Evolutionary conservation across 1,140 invertebrate species (phyloP).

Genomic region (Cydia splendana): DNA sequence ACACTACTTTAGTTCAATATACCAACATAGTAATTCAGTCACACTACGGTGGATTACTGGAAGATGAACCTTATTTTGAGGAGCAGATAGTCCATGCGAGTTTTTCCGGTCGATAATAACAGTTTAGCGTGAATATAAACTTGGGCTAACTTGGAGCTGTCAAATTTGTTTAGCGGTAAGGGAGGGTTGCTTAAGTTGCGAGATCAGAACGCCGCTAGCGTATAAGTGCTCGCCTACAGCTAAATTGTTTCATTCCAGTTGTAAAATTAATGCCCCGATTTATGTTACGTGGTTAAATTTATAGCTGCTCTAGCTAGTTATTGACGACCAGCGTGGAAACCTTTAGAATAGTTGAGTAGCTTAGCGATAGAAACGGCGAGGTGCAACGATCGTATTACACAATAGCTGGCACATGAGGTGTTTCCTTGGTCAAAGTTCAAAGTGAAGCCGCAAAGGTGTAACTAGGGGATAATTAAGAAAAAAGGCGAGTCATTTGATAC

Average conservation of each 20-base stretch:
- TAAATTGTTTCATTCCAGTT: constrained; percentile 76
- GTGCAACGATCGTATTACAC: constrained; percentile 65
- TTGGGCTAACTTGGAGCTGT: constrained; percentile 75
- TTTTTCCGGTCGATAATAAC: constrained; percentile 42
- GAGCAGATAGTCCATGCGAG: constrained; percentile 36
- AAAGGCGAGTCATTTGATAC: constrained; percentile 47
- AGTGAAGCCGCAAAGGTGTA: constrained; percentile 66
- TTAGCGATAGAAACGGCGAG: constrained; percentile 44
- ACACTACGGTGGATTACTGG: constrained; percentile 1
- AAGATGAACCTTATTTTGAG: constrained; percentile 46
- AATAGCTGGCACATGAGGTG: constrained; percentile 54
- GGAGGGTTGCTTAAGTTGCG: constrained; percentile 67
- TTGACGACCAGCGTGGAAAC: constrained; percentile 45
- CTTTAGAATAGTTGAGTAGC: constrained; percentile 57
- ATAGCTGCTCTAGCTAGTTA: constrained; percentile 36
- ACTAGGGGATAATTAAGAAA: constrained; percentile 63
- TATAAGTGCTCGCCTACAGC: constrained; percentile 72
- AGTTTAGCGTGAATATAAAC: constrained; percentile 65
- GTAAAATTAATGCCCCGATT: constrained; percentile 75
- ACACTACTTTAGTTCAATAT: constrained; percentile 58
- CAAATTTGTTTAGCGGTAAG: constrained; percentile 78
- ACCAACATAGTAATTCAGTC: constrained; percentile 41
- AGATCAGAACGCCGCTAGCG: constrained; percentile 60
- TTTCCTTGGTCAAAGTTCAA: constrained; percentile 72
- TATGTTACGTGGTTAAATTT: constrained; percentile 53